Base-by-base conservation (phyloP, 2,797 vertebrate species). In the Leptoclinus maculatus region DNA sequence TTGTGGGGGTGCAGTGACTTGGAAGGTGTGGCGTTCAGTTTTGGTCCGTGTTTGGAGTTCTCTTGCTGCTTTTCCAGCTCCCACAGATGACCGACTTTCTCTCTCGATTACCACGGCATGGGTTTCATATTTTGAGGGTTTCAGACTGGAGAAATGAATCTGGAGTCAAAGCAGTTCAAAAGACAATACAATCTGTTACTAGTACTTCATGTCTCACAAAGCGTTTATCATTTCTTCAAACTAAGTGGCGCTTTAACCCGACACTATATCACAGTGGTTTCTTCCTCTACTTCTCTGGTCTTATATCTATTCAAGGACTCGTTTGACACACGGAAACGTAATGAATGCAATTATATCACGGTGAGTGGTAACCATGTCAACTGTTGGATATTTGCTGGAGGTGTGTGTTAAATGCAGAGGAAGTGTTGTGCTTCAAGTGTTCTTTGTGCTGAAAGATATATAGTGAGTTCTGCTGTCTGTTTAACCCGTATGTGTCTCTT, bases 301-400 rank as follows among this genome's bases (percentile, higher is more conserved):
- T 75, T 19, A 34, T n/a, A 38, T 53, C 27, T 7, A 54, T 68
- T 72, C 74, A 78, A 76, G 74, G 74, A 70, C 68, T 71, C 41
- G 43, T 80, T 65, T 57, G 29, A 45, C 70, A 54, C 38, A 71
- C 58, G 27, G 38, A 57, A 54, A 67, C 43, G 9, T 59, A 69
- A 78, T 65, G 41, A 68, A 68, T 47, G 66, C 51, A 59, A 12
- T 75, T 38, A 29, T 70, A 69, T 53, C 13, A 53, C 77, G 45
- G 36, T 39, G 66, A 27, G 57, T 39, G 60, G 79, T 87, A 75
- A 74, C 84, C 77, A 84, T 88, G 83, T 77, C 64, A 82, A 83
- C 79, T 58, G 53, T 43, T 56, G 21, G 39, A 5, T 21, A 16
- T 23, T 66, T 56, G 63, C 47, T 5, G 23, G 13, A 66, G 38